Percentiles rank a stretch among this genome's conserved stretches.
Evolutionary conservation across 2,888 invertebrate genomes (phyloP).

Genomic region (Stenodema calcarata): DNA sequence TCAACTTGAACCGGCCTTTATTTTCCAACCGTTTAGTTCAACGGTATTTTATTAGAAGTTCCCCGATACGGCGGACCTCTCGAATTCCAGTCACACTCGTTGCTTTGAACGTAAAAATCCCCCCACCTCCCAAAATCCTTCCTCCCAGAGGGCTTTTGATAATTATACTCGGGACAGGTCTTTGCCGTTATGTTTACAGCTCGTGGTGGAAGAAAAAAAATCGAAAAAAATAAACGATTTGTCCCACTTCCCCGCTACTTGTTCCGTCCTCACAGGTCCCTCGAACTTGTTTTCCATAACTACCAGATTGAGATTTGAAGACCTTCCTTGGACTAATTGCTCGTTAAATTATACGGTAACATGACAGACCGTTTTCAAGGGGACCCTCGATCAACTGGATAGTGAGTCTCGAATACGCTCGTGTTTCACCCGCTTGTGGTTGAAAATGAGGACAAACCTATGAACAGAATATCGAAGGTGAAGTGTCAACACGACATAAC

Average conservation of each 20-base stretch:
- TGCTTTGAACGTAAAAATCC: not conserved
- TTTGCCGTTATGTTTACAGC: constrained; percentile 31
- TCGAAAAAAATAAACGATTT: not conserved
- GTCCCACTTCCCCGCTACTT: not conserved
- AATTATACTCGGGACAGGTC: constrained; percentile 30
- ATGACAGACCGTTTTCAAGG: not conserved
- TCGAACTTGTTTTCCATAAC: constrained; percentile 13
- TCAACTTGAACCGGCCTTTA: not conserved
- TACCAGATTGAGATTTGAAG: not conserved
- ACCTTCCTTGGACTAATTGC: not conserved
- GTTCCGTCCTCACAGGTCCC: not conserved
- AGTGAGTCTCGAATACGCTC: no score
- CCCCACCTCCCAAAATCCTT: not conserved
- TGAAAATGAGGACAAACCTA: not conserved
- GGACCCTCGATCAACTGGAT: not conserved
- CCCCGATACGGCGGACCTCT: not conserved
- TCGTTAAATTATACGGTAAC: not conserved
- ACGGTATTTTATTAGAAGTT: constrained; percentile 2
- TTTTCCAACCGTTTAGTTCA: not conserved
- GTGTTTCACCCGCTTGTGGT: not conserved
- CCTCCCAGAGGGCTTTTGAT: not conserved
- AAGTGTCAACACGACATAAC: no score
- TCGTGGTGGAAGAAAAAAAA: not conserved
- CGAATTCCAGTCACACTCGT: constrained; percentile 4
- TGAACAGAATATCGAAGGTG: no score